Base-by-base conservation (phyloP, 2,888 invertebrate species). In the Ctenicera cuprea region DNA sequence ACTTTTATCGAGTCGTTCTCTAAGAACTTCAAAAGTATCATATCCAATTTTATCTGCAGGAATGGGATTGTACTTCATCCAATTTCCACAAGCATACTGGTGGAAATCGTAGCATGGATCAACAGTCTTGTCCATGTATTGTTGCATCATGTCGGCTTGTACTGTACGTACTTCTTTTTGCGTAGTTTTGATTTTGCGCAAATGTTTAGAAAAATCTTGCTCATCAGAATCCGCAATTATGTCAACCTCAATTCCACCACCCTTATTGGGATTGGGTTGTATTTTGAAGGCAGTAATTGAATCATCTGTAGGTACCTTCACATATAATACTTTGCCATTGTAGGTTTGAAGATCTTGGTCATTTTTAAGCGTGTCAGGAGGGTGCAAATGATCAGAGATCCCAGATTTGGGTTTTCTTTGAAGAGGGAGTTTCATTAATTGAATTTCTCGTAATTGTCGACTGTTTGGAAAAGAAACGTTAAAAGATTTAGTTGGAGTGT, bases 1-100 rank as follows among this genome's bases (percentile, higher is more conserved):
- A 0, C 93, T 92, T 0, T 89, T 83, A 83, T 95, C 94, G 57
- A 95, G 87, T 80, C 94, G 94, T 87, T 96, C 95, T 79, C 95
- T 90, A 5, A 97, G 88, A 90, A 95, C 94, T 88, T 96, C 96
- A 85, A 97, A 97, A 0, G 95, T 97, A 80, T 96, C 96, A 86
- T 94, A 97, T 3, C 94, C 93, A 4, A 95, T 93, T 87, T 95
- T 94, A 82, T 97, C 97, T 63, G 94, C 93, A 1, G 97, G 97
- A 82, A 97, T 95, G 0, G 95, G 94, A 87, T 97, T 95, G 48
- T 92, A 89, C 62, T 91, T 90, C 37, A 93, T 91, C 96, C 96
- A 97, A 81, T 95, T 95, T 0, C 96, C 96, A 84, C 94, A 96
- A 0, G 96, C 94, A 81, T 92, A 96, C 81, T 94, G 92, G 84